These are phyloP conservation scores for Sparus aurata DNA, from an alignment of 2,797 vertebrate genomes.

Conservation along the genomic window DNA sequence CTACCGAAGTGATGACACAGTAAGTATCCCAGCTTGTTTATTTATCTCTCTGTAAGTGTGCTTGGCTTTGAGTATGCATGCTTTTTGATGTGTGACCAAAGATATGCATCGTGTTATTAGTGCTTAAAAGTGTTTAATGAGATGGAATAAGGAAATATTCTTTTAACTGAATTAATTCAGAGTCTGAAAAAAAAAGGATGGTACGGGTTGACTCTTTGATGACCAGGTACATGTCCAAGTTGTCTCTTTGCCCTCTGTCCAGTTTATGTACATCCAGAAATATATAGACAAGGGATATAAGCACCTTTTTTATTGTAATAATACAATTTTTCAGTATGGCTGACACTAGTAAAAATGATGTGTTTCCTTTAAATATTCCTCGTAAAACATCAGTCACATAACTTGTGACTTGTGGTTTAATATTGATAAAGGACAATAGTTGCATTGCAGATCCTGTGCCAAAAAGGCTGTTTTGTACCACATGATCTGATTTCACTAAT, in stretches of 20 bases:
- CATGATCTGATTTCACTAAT: conserved; percentile 48
- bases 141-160: background rate
- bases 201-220: background rate
- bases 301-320: background rate
- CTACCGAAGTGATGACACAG: conserved; percentile 98
- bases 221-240: background rate
- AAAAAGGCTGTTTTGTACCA: conserved; percentile 21
- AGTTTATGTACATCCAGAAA: background rate
- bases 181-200: background rate
- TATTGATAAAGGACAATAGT: conserved; percentile 16
- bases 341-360: background rate
- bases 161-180: background rate
- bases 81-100: conserved; percentile 46
- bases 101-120: conserved; percentile 37
- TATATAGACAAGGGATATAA: background rate
- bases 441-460: conserved; percentile 19
- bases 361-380: background rate
- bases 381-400: background rate
- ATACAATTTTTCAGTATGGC: background rate
- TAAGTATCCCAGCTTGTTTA: conserved; percentile 87
- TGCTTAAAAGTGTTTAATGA: conserved; percentile 31
- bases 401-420: background rate
- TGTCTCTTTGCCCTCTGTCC: background rate
- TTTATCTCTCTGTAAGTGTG: conserved; percentile 14
- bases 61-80: conserved; percentile 64